Percentiles rank a stretch among this genome's conserved stretches.
These are phyloP conservation scores for Sclerurus mexicanus DNA, from an alignment of 2,113 vertebrate species.

Conservation along the genomic window DNA sequence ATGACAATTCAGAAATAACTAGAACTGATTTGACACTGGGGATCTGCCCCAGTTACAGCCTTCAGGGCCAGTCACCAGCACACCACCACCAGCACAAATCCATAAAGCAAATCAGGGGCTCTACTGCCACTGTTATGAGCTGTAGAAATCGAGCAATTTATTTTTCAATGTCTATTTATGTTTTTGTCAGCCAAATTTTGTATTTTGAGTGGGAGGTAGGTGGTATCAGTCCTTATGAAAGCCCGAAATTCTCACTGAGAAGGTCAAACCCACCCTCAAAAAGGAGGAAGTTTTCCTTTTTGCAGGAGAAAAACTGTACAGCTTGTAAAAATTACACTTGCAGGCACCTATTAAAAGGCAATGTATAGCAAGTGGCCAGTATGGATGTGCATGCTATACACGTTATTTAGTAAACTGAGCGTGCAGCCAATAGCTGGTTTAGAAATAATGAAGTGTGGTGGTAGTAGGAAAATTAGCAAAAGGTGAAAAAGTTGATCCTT, in stretches of 20 bases:
- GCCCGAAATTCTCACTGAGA: not conserved
- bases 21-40: constrained; percentile 28
- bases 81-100: not conserved
- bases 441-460: not conserved
- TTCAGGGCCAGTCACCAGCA: constrained; percentile 10
- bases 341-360: not conserved
- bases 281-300: not conserved
- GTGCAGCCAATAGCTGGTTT: not conserved
- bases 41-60: constrained; percentile 54
- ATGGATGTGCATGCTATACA: not conserved
- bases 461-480: not conserved
- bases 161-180: not conserved
- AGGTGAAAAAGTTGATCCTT: constrained; percentile 17
- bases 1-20: constrained; percentile 57
- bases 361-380: not conserved
- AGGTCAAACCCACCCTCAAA: not conserved
- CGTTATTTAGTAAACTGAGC: not conserved
- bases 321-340: not conserved
- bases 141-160: not conserved
- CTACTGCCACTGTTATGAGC: not conserved
- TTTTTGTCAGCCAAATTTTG: not conserved
- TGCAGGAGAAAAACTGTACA: not conserved
- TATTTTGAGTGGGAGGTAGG: not conserved
- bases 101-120: not conserved
- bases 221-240: not conserved